Percentiles rank a stretch among this genome's conserved stretches.
Evolutionary conservation across 2,888 invertebrate species (phyloP).

Genomic region (Coelinius sp.): DNA sequence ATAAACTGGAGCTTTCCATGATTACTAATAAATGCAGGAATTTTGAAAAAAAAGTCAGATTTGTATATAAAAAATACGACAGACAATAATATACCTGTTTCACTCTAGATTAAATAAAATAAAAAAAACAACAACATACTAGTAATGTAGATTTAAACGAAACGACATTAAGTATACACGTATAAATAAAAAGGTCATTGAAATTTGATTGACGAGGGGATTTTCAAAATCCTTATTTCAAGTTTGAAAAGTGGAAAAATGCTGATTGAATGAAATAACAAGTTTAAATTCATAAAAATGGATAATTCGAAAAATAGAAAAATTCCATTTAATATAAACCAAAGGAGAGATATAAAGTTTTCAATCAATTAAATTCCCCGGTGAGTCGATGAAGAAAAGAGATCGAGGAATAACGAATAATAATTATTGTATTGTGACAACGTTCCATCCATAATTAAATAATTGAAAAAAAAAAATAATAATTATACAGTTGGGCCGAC

Average conservation of each 20-base stretch:
- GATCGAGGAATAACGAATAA: conserved; percentile 54
- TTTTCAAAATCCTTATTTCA: too few relatives aligned
- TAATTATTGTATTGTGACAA: conserved; percentile 68
- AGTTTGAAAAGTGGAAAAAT: neutral
- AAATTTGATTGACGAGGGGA: conserved; percentile 51
- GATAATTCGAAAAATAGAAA: too few relatives aligned
- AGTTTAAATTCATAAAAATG: conserved; percentile 36
- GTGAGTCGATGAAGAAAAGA: conserved; percentile 20
- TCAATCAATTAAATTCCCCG: neutral
- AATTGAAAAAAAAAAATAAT: conserved; percentile 55
- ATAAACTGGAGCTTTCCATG: conserved; percentile 65
- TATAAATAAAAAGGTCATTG: conserved; percentile 46
- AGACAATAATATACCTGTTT: conserved; percentile 69
- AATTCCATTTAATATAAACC: conserved; percentile 8
- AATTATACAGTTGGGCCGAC: conserved; percentile 70
- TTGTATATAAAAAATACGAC: conserved; percentile 53
- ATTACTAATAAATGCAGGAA: conserved; percentile 52
- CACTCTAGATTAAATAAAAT: conserved; percentile 58
- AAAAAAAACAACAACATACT: too few relatives aligned
- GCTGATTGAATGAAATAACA: conserved; percentile 24
- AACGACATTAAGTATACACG: conserved; percentile 43
- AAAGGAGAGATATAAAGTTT: conserved; percentile 5
- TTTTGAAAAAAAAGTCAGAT: too few relatives aligned
- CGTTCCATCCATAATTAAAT: conserved; percentile 70
- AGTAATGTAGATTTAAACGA: conserved; percentile 23